Evolutionary conservation across 37 sponge, comb jelly and placozoan species (phyloP).

Genomic region (Mnemiopsis leidyi): DNA sequence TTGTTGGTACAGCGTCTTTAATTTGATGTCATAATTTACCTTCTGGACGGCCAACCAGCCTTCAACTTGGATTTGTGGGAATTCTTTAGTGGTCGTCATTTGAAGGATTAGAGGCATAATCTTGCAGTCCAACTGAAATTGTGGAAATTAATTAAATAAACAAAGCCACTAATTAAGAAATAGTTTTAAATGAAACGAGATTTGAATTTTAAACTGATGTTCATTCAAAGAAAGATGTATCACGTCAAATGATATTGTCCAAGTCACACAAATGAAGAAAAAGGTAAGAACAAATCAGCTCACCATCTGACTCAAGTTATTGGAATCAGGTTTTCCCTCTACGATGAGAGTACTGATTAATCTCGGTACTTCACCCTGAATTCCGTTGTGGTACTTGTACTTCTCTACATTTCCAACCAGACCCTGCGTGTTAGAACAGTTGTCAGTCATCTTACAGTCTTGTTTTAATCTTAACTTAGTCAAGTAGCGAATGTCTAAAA

Average conservation of each 20-base stretch:
- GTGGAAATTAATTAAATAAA: neutral
- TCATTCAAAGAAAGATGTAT: no score
- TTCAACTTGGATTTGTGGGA: slow-evolving; percentile 55
- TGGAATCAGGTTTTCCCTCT: neutral
- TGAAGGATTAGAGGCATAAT: neutral
- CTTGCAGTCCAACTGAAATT: neutral
- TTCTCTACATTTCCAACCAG: neutral
- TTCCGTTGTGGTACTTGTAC: slow-evolving; percentile 61
- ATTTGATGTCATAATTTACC: no score
- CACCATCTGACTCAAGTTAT: neutral
- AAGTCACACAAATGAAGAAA: neutral
- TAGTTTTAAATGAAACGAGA: no score
- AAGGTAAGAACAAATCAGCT: neutral
- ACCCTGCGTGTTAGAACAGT: no score
- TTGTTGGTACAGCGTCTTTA: no score
- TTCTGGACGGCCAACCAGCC: slow-evolving; percentile 52
- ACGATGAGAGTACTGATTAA: slow-evolving; percentile 50
- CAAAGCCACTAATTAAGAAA: neutral
- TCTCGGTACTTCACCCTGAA: slow-evolving; percentile 53
- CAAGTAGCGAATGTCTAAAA: no score
- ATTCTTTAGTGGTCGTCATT: slow-evolving; percentile 50
- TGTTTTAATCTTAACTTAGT: no score
- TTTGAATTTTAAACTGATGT: no score
- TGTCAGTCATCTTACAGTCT: no score
- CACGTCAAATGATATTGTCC: no score